Conservation (phyloP, 1,140 invertebrate genomes). For the Hirudo medicinalis region DNA sequence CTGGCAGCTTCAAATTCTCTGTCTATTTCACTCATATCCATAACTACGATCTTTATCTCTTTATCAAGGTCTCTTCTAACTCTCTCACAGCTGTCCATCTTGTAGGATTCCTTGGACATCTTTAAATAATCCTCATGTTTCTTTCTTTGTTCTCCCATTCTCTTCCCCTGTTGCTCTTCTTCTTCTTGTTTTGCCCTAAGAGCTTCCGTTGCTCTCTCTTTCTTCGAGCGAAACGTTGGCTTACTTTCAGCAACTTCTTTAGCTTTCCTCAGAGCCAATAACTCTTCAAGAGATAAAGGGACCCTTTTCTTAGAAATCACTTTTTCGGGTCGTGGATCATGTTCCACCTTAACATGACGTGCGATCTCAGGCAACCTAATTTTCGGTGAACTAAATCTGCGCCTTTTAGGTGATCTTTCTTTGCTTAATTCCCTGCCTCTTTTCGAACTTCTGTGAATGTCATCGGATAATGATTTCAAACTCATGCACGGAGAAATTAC, state of each 20-base stretch:
- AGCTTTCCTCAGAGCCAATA: slow-evolving; percentile 86
- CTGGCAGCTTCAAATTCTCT: slow-evolving; percentile 5
- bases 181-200: slow-evolving; percentile 74
- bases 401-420: too few species aligned
- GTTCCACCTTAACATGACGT: too few species aligned
- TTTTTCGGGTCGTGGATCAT: too few species aligned
- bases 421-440: too few species aligned
- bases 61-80: not conserved
- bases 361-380: too few species aligned
- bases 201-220: slow-evolving; percentile 77
- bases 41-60: too few species aligned
- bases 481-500: too few species aligned
- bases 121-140: slow-evolving; percentile 49
- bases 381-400: too few species aligned
- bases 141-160: slow-evolving; percentile 57
- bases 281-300: slow-evolving; percentile 85
- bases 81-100: not conserved
- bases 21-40: not conserved
- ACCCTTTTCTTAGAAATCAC: slow-evolving; percentile 28
- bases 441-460: too few species aligned
- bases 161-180: slow-evolving; percentile 52
- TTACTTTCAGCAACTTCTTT: slow-evolving; percentile 66
- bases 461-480: too few species aligned
- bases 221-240: slow-evolving; percentile 92
- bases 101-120: slow-evolving; percentile 46